These are phyloP conservation scores for Nasonovia ribisnigri DNA, from an alignment of 2,888 invertebrate genomes.

Conservation along the genomic window DNA sequence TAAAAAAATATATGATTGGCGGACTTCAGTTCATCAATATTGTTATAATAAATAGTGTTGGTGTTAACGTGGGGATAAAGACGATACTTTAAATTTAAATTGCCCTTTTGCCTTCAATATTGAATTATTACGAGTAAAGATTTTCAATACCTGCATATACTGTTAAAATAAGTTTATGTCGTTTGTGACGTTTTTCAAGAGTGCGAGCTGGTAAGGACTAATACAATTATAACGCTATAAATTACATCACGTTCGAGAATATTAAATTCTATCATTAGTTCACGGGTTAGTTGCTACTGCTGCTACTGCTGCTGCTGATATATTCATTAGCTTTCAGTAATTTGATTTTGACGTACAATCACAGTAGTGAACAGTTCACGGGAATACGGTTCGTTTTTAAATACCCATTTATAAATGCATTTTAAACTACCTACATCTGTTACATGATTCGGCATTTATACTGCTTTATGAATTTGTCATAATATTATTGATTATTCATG, in stretches of 20 bases:
- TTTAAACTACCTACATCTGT: background rate
- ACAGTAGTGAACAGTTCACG: background rate
- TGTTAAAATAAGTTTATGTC: background rate
- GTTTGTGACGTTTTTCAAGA: background rate
- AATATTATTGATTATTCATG: background rate
- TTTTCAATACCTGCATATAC: background rate
- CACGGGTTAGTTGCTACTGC: background rate
- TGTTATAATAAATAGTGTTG: background rate
- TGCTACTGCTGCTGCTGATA: background rate
- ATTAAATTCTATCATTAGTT: constrained; percentile 36
- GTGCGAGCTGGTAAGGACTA: background rate
- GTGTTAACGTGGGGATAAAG: background rate
- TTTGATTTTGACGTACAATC: constrained; percentile 36
- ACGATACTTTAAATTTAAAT: background rate
- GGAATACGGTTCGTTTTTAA: constrained; percentile 26
- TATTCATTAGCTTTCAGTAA: constrained; percentile 41
- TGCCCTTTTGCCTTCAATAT: background rate
- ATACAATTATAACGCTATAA: constrained; percentile 33
- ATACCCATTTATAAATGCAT: background rate
- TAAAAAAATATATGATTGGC: background rate
- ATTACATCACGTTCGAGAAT: constrained; percentile 21
- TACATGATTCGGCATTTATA: background rate
- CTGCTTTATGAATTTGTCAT: background rate
- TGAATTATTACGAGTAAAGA: background rate
- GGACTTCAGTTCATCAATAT: background rate